phyloP scores from a whole-genome alignment of 2,888 invertebrate species.

The Caenorhabditis angaria region DNA sequence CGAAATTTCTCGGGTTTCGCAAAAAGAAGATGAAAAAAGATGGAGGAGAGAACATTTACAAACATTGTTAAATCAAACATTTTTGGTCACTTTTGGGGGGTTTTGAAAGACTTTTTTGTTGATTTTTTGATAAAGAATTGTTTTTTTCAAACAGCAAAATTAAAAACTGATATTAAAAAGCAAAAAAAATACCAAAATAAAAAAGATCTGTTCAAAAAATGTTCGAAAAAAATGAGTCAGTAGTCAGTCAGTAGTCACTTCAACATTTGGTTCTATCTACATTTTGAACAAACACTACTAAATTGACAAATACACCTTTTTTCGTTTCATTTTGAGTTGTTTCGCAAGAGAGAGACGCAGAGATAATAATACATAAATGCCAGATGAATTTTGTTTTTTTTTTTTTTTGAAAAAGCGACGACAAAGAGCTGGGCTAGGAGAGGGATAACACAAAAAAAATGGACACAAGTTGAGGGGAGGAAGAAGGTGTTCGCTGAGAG shows the following conservation, averaged over 20 bases:
- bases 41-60: constrained; percentile 5
- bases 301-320: constrained; percentile 4
- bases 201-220: no score
- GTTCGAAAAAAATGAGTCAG: background rate
- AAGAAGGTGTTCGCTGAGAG: no score
- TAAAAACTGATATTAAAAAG: no score
- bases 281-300: background rate
- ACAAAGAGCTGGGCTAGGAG: no score
- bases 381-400: constrained; percentile 4
- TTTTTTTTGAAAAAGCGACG: background rate
- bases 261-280: constrained; percentile 4
- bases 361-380: constrained; percentile 1
- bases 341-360: background rate
- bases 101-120: no score
- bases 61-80: background rate
- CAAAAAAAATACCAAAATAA: no score
- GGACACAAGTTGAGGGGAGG: no score
- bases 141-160: no score
- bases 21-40: background rate
- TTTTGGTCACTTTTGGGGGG: no score
- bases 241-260: background rate
- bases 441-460: no score
- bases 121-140: no score
- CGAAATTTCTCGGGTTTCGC: background rate
- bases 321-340: background rate